Percentiles rank a stretch among this genome's conserved stretches.
phyloP scores from a whole-genome alignment of 2,797 vertebrate genomes.

The Falco concolor region DNA sequence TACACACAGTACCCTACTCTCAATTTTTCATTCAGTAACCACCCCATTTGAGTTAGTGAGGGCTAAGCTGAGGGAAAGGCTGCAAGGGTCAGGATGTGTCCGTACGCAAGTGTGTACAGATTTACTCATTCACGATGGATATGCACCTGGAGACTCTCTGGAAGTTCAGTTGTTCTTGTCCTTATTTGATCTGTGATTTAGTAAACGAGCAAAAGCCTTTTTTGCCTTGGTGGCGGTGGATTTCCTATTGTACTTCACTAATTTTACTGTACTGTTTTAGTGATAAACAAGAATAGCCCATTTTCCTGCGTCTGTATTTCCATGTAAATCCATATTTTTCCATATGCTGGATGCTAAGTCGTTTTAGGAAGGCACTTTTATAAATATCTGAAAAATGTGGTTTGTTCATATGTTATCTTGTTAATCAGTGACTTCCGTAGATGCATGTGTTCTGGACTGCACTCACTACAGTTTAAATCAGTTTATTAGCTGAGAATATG shows the following conservation, averaged over 20 bases:
- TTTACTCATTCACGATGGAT: rapidly evolving
- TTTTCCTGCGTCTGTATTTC: conserved; percentile 14
- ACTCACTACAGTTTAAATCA: background rate
- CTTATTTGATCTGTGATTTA: conserved; percentile 30
- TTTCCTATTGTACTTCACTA: conserved; percentile 39
- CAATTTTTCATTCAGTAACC: background rate
- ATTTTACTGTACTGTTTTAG: background rate
- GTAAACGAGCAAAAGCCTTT: conserved; percentile 4
- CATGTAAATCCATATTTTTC: conserved; percentile 34
- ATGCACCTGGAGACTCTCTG: background rate
- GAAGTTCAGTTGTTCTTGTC: background rate
- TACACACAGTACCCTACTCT: background rate
- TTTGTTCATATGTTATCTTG: conserved; percentile 52
- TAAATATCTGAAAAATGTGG: conserved; percentile 46
- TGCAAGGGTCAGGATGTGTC: background rate
- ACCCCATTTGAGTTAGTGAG: background rate
- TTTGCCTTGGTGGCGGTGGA: conserved; percentile 6
- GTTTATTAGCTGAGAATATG: background rate
- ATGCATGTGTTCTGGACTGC: background rate
- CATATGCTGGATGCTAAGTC: conserved; percentile 40
- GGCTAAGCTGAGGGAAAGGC: background rate
- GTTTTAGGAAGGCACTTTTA: conserved; percentile 59
- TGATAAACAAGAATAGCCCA: conserved; percentile 42
- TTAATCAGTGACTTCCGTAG: conserved; percentile 36
- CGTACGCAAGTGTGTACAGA: background rate